Conservation (phyloP, 2,797 vertebrate species). For the Chiroxiphia lanceolata region DNA sequence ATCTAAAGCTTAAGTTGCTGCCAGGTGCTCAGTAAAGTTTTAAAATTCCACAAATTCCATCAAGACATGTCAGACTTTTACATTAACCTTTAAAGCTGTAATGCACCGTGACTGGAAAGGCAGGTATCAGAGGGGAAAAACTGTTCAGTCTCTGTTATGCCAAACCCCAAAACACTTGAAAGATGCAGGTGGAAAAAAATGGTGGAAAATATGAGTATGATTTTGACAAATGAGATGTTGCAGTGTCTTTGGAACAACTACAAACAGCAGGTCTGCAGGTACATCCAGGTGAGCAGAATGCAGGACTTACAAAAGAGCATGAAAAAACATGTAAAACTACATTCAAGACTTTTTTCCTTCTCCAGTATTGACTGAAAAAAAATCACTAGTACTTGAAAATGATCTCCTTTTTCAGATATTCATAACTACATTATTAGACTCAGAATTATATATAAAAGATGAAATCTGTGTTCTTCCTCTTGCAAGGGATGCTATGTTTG, state of each 20-base stretch:
- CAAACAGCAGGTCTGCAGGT: neutral
- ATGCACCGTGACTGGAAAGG: neutral
- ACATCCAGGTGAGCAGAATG: neutral
- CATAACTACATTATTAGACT: neutral
- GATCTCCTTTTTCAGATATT: neutral
- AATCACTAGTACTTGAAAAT: neutral
- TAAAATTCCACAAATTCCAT: neutral
- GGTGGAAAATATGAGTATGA: neutral
- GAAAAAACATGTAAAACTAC: neutral
- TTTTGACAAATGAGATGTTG: neutral
- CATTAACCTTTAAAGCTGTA: neutral
- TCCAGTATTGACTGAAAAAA: neutral
- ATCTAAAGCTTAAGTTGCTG: neutral
- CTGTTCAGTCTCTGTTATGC: neutral
- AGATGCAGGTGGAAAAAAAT: neutral
- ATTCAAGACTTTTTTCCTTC: neutral
- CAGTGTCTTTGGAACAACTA: neutral
- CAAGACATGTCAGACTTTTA: neutral
- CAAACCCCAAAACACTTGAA: neutral
- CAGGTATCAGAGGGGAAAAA: neutral
- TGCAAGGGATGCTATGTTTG: neutral
- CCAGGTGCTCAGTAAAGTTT: neutral
- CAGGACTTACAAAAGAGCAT: neutral
- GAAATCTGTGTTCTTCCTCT: neutral
- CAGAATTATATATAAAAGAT: neutral